These are phyloP conservation scores for Clarias pachynema DNA, from an alignment of 2,797 vertebrate species.

Conservation along the genomic window DNA sequence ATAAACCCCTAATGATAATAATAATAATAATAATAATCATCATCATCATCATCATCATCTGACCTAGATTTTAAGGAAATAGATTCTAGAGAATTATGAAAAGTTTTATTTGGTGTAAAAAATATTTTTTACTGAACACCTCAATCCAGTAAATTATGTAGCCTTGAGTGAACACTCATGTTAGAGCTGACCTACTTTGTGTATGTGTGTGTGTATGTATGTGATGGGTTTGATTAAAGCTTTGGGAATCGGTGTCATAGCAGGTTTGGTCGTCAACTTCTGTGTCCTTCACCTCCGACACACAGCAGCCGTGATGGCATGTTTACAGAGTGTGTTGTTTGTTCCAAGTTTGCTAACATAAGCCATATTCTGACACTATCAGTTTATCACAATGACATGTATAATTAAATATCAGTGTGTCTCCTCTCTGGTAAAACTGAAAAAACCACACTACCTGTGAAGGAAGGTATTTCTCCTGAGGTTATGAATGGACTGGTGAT, in stretches of 20 bases:
- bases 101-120: background rate
- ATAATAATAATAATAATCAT: too few species aligned
- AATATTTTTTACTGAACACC: background rate
- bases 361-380: slow-evolving; percentile 10
- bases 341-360: slow-evolving; percentile 14
- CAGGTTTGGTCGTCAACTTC: slow-evolving; percentile 5
- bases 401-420: slow-evolving; percentile 22
- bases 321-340: slow-evolving; percentile 20
- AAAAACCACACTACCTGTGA: too few species aligned
- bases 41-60: too few species aligned
- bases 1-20: too few species aligned
- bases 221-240: slow-evolving; percentile 36
- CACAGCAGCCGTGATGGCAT: background rate
- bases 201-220: slow-evolving; percentile 9
- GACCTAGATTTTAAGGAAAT: background rate
- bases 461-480: background rate
- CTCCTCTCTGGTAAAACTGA: background rate
- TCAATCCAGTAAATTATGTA: background rate
- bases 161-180: background rate
- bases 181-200: slow-evolving; percentile 15
- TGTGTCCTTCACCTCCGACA: slow-evolving; percentile 37
- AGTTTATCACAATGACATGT: slow-evolving; percentile 14
- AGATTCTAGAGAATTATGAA: background rate
- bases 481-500: background rate
- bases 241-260: slow-evolving; percentile 30